Percentiles rank a stretch among this genome's conserved stretches.
Conservation (phyloP, 1,140 invertebrate species). For the Drosophila suzukii region DNA sequence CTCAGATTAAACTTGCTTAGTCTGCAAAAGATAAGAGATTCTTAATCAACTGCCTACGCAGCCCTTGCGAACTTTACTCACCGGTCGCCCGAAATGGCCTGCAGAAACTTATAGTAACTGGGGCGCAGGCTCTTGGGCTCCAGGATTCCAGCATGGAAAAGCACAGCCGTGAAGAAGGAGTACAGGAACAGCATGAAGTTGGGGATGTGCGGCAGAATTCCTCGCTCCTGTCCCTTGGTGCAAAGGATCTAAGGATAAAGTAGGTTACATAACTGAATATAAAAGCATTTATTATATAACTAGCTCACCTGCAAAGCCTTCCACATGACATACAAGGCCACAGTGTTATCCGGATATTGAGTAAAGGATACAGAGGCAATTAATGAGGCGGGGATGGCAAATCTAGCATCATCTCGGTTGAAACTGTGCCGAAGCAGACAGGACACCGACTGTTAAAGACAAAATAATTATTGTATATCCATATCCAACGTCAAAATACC, state of each 20-base stretch:
- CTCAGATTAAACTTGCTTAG: slow-evolving; percentile 72
- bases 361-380: slow-evolving; percentile 87
- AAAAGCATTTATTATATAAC: background rate
- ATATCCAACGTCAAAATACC: slow-evolving; percentile 10
- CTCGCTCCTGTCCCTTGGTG: slow-evolving; percentile 86
- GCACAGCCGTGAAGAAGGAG: slow-evolving; percentile 90
- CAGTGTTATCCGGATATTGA: slow-evolving; percentile 88
- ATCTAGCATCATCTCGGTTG: slow-evolving; percentile 86
- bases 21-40: slow-evolving; percentile 36
- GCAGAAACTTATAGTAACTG: slow-evolving; percentile 94
- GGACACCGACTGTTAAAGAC: slow-evolving; percentile 85
- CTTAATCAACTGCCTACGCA: slow-evolving; percentile 25
- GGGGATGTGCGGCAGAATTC: slow-evolving; percentile 87
- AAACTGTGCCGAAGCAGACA: slow-evolving; percentile 86
- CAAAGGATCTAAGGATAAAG: slow-evolving; percentile 86
- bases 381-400: slow-evolving; percentile 88
- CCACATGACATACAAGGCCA: slow-evolving; percentile 90
- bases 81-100: slow-evolving; percentile 90
- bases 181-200: slow-evolving; percentile 90
- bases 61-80: slow-evolving; percentile 66
- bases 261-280: background rate
- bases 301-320: slow-evolving; percentile 88
- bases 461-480: background rate
- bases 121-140: slow-evolving; percentile 91
- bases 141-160: slow-evolving; percentile 92